Base-by-base conservation (phyloP, 2,797 vertebrate species). In the Tokudaia tokunoshimensis region DNA sequence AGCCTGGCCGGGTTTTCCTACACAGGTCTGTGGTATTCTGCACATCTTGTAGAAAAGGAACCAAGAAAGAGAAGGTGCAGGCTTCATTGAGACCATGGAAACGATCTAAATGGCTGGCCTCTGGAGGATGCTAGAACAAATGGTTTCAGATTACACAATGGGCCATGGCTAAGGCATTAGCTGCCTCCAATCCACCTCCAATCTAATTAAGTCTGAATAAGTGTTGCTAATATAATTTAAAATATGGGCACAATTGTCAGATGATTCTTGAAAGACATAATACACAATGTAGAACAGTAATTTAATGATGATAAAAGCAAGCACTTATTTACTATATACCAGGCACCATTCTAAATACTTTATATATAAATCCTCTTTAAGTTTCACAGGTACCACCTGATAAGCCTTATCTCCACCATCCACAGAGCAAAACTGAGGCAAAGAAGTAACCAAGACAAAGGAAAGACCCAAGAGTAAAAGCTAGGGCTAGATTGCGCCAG, bases 151-250 rank as follows among this genome's bases (percentile, higher is more conserved):
- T 87, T 84, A 84, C n/a, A n/a, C n/a, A 63, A 87, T 12, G 29
- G 78, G 52, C 88, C 19, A 26, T 20, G 20, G 74, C 81, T 92
- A 96, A 88, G 57, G 52, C 19, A 55, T 10, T 91, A 41, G 84
- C 80, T 93, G 86, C 85, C 34, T 93, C 52, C 59, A 97, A 74
- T 74, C 2, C 0, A 81, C 52, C 41, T 95, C 94, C 83, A 94
- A 93, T 96, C 75, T 78, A 94, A 80, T 92, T 94, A 96, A 86
- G 59, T 74, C 76, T 92, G 74, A 94, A 90, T 81, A 94, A 92
- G 61, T 96, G 34, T 72, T 93, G 44, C 80, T 92, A 82, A 96
- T 76, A 80, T 72, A 87, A 93, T 85, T 93, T 93, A 85, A 93
- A 94, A 93, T n/a, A 76, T 94, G 90, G 86, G 91, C 26, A 26